A percentile compares a stretch with the other conserved stretches of the same genome.
Conservation (phyloP, 2,888 invertebrate species). For the Ptychoptera contaminata region DNA sequence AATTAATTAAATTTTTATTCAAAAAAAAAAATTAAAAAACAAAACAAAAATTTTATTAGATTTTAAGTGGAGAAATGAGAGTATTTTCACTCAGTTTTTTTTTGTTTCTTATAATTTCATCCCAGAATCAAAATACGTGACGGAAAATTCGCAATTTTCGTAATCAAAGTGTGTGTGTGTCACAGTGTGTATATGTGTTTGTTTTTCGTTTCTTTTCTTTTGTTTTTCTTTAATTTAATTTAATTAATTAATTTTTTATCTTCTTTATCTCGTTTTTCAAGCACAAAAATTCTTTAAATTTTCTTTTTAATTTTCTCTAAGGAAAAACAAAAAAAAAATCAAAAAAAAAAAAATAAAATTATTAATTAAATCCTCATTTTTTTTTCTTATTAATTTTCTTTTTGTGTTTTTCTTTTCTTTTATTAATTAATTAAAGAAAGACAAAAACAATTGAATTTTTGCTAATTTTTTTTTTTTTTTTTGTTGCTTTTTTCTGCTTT, state of each 20-base stretch:
- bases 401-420: not conserved
- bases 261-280: not conserved
- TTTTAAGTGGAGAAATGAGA: too few species aligned
- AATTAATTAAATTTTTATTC: too few species aligned
- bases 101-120: not conserved
- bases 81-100: too few species aligned
- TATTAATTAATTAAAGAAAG: not conserved
- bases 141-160: not conserved
- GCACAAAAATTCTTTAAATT: not conserved
- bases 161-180: too few species aligned
- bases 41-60: too few species aligned
- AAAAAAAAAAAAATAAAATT: too few species aligned
- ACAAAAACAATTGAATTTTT: not conserved
- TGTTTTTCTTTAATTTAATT: not conserved
- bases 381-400: not conserved
- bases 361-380: not conserved
- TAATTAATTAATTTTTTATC: not conserved
- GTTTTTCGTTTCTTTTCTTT: too few species aligned
- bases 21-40: too few species aligned
- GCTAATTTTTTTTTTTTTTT: not conserved
- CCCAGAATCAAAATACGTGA: constrained; percentile 13
- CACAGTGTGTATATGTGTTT: too few species aligned
- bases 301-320: not conserved
- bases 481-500: constrained; percentile 8
- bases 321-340: too few species aligned